Evolutionary conservation across 2,888 invertebrate species (phyloP).

Genomic region (Drosophila parthenogenetica): DNA sequence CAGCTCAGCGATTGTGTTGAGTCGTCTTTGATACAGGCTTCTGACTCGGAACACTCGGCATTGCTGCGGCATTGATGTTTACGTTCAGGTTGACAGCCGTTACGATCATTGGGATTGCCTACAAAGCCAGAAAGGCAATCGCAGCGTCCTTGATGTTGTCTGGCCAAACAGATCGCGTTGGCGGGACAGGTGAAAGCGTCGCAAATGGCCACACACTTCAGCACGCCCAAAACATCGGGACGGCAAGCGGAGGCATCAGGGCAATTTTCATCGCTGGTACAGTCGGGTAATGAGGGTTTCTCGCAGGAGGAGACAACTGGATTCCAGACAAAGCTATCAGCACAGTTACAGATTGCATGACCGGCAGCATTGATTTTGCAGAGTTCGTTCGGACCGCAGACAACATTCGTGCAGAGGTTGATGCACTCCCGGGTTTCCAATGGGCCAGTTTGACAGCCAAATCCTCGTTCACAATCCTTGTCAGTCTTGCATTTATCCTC

Average conservation of each 20-base stretch:
- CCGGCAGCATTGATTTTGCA: constrained; percentile 89
- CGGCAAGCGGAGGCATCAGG: constrained; percentile 89
- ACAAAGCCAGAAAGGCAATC: constrained; percentile 93
- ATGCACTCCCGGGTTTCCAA: constrained; percentile 89
- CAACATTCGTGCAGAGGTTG: constrained; percentile 91
- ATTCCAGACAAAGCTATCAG: constrained; percentile 92
- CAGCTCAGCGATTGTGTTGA: constrained; percentile 88
- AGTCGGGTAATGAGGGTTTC: constrained; percentile 94
- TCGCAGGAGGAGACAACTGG: constrained; percentile 92
- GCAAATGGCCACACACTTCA: constrained; percentile 93
- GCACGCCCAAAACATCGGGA: constrained; percentile 93
- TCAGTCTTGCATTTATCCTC: constrained; percentile 89
- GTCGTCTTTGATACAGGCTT: constrained; percentile 89
- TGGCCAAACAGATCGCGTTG: constrained; percentile 92
- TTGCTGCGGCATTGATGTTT: constrained; percentile 92
- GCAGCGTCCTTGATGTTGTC: constrained; percentile 91
- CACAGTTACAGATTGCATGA: constrained; percentile 92
- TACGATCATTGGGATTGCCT: constrained; percentile 95
- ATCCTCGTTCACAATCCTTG: constrained; percentile 90
- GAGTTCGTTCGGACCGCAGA: constrained; percentile 93
- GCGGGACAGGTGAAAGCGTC: constrained; percentile 92
- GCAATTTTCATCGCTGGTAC: constrained; percentile 90
- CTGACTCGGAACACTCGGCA: constrained; percentile 93
- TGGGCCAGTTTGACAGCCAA: constrained; percentile 89
- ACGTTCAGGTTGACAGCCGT: constrained; percentile 91